phyloP scores from a whole-genome alignment of 2,888 invertebrate species.

The Eristalinus sepulchralis region DNA sequence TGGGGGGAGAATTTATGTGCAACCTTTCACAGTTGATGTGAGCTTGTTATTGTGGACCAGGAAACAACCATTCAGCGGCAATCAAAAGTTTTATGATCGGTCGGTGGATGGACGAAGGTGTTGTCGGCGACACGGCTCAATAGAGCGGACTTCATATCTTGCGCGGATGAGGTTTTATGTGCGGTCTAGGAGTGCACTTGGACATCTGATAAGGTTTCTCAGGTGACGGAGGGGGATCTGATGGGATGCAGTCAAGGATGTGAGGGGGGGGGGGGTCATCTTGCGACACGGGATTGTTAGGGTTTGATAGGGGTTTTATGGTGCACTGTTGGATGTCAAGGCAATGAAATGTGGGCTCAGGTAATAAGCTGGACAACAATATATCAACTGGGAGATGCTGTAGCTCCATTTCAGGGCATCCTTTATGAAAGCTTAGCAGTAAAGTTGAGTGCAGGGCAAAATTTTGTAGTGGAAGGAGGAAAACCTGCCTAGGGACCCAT shows the following conservation, averaged over 20 bases:
- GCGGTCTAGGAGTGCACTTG: neutral
- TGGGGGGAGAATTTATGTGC: constrained; percentile 16
- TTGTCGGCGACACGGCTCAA: neutral
- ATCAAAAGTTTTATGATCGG: constrained; percentile 48
- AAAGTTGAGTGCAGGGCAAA: too few species aligned
- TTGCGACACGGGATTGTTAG: neutral
- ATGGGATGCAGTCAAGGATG: neutral
- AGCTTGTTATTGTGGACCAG: constrained; percentile 14
- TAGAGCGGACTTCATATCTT: neutral
- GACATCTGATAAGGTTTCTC: neutral
- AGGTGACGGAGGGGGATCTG: neutral
- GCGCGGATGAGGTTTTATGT: constrained; percentile 3
- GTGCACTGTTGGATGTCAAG: too few species aligned
- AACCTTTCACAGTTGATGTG: constrained; percentile 4
- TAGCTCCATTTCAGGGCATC: too few species aligned
- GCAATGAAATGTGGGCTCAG: too few species aligned
- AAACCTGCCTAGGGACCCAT: too few species aligned
- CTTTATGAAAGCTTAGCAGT: too few species aligned
- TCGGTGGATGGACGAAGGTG: constrained; percentile 17
- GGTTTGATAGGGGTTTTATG: neutral
- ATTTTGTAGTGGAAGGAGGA: too few species aligned
- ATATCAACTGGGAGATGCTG: too few species aligned
- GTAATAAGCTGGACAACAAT: too few species aligned
- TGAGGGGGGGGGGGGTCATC: neutral
- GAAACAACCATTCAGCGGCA: constrained; percentile 11